Base-by-base conservation (phyloP, 2,888 invertebrate genomes). In the Serripes groenlandicus region DNA sequence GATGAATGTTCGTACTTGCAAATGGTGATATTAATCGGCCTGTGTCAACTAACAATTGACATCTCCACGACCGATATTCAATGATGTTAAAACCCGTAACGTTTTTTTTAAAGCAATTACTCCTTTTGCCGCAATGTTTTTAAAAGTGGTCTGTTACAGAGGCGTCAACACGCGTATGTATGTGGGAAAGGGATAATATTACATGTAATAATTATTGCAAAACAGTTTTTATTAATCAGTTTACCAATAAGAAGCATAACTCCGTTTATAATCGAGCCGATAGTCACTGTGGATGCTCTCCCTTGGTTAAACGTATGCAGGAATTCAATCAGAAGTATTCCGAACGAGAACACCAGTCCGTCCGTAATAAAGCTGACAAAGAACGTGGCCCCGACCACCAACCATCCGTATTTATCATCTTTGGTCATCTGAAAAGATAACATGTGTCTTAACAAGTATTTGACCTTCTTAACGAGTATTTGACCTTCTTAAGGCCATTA, bases 301-400 rank as follows among this genome's bases (percentile, higher is more conserved):
- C 80, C 69, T 34, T 81, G 58, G 7, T 79, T 34, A 35, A 88
- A 86, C n/a, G 76, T 72, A 11, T 85, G 82, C 15, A 88, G 58
- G 9, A 88, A 58, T 26, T 85, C 85, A 2, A 85, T 82, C 23
- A 87, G 82, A 23, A 88, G 73, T 4, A 96, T 96, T 15, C 97
- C 97, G 90, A 98, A 98, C 52, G 97, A 97, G 95, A 98, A 98
- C 75, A 98, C 97, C 89, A 99, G 97, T 54, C 99, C 99, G 93
- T 99, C 99, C n/a, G 99, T 98, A 64, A 99, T 95, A 66, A 98
- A 95, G 94, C 98, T 98, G 95, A 97, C 97, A 95, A 97, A 96
- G 95, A 99, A 99, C 1, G 98, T 98, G 0, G 98, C 98, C 0
- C 96, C 95, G 7, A 98, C 97, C 74, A 99, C 96, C 60, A 98